Conservation (phyloP, 2,113 vertebrate genomes). For the Pomatostomus ruficeps region DNA sequence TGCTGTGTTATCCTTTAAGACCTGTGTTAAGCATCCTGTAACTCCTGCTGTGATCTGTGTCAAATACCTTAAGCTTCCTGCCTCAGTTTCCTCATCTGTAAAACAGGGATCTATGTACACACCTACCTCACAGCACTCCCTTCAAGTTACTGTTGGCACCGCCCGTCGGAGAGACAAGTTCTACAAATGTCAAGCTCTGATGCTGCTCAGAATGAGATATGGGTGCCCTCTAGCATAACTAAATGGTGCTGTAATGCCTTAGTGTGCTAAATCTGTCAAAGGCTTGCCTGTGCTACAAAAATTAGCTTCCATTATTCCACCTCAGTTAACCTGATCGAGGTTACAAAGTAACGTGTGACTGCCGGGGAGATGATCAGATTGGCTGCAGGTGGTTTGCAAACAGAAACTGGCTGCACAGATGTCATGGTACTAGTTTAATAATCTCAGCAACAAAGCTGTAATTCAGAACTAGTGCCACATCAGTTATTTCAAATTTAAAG, state of each 20-base stretch:
- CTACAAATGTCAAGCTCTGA: not conserved
- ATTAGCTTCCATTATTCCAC: not conserved
- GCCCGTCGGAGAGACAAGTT: not conserved
- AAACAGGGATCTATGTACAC: not conserved
- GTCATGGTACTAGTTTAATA: not conserved
- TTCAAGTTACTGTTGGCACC: not conserved
- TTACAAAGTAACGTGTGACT: not conserved
- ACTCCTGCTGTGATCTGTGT: not conserved
- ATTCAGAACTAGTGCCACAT: not conserved
- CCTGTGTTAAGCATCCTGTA: not conserved
- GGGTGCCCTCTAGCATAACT: conserved; percentile 28
- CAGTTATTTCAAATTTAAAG: not conserved
- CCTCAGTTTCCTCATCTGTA: not conserved
- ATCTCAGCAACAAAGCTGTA: not conserved
- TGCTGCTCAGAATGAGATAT: not conserved
- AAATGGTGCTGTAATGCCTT: not conserved
- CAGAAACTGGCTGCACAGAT: not conserved
- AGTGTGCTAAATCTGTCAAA: not conserved
- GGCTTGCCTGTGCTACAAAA: not conserved
- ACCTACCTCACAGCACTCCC: conserved; percentile 44
- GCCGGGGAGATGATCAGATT: not conserved
- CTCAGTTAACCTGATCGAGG: not conserved
- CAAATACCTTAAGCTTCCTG: not conserved
- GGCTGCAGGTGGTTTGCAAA: not conserved
- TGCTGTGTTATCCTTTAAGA: not conserved